A percentile compares a stretch with the other conserved stretches of the same genome.
Evolutionary conservation across 2,797 vertebrate species (phyloP).

Genomic region (Phoxinus dragarum): DNA sequence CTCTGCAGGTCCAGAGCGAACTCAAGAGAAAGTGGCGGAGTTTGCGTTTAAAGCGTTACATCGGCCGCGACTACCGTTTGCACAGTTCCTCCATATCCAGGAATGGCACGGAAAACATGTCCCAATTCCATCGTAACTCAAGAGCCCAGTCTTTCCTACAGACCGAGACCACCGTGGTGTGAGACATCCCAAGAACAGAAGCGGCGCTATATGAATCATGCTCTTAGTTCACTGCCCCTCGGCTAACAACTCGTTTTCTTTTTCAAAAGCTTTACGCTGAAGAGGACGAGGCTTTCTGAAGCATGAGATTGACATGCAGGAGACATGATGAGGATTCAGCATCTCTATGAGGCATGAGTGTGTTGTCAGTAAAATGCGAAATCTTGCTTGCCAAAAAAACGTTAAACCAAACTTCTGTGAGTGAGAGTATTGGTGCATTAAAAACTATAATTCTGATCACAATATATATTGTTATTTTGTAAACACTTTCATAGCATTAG

Average conservation of each 20-base stretch:
- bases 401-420: constrained; percentile 14
- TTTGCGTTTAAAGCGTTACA: constrained; percentile 77
- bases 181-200: constrained; percentile 61
- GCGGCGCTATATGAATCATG: constrained; percentile 13
- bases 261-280: constrained; percentile 25
- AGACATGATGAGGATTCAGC: constrained; percentile 7
- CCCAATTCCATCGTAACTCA: constrained; percentile 77
- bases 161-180: constrained; percentile 89
- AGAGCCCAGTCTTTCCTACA: constrained; percentile 89
- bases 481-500: constrained; percentile 35
- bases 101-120: constrained; percentile 78
- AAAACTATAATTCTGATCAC: background rate
- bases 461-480: constrained; percentile 25
- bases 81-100: constrained; percentile 78
- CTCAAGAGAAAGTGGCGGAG: constrained; percentile 87
- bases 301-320: constrained; percentile 19
- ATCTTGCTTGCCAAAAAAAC: constrained; percentile 16
- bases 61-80: constrained; percentile 75
- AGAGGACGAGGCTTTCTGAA: constrained; percentile 26
- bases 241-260: constrained; percentile 20
- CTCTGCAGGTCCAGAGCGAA: constrained; percentile 88
- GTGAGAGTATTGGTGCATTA: constrained; percentile 22
- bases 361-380: background rate
- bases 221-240: constrained; percentile 22
- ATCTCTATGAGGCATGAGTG: background rate